Base-by-base conservation (phyloP, 2,888 invertebrate species). In the Malthinus flaveolus region DNA sequence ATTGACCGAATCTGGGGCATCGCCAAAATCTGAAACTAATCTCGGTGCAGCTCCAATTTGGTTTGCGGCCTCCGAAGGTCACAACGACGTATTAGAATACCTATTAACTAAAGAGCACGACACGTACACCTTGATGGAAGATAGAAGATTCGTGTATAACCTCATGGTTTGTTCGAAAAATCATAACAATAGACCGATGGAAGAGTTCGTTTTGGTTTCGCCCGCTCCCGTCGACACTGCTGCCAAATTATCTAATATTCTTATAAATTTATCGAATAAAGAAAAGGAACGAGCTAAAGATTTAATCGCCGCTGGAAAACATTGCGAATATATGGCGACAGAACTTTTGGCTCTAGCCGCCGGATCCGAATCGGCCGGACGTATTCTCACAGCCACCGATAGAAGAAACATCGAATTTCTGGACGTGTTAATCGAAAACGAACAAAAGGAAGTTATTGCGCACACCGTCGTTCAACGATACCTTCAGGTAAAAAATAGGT, bases 201-300 rank as follows among this genome's bases (percentile, higher is more conserved):
- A 97, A 76, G 98, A 99, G 77, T 99, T 99, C 78, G 91, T 99
- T 23, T 82, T 99, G 58, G 93, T 97, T n/a, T 97, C 97, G 0
- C 96, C 97, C n/a, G 98, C 98, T 3, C 98, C 98, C 0, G 97
- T 98, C 31, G 98, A 99, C 76, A 95, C 97, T 9, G 98, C 99
- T 12, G 97, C 97, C 56, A 99, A 99, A 80, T 82, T 99, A 65
- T 97, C 97, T 0, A 93, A 93, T 74, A 94, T 95, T 70, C 89
- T 93, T 71, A 89, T 93, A 59, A 87, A 84, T 65, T 82, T 97
- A 66, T 95, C 96, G 8, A 90, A 90, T 64, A 96, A 95, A 83
- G 97, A 98, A 81, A 98, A 99, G 82, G 99, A 99, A 81, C 85
- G 99, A 75, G 95, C 97, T 61, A 94, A 94, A 81, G 99, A 99